Base-by-base conservation (phyloP, 2,113 vertebrate genomes). In the Rhadina sibilatrix region DNA sequence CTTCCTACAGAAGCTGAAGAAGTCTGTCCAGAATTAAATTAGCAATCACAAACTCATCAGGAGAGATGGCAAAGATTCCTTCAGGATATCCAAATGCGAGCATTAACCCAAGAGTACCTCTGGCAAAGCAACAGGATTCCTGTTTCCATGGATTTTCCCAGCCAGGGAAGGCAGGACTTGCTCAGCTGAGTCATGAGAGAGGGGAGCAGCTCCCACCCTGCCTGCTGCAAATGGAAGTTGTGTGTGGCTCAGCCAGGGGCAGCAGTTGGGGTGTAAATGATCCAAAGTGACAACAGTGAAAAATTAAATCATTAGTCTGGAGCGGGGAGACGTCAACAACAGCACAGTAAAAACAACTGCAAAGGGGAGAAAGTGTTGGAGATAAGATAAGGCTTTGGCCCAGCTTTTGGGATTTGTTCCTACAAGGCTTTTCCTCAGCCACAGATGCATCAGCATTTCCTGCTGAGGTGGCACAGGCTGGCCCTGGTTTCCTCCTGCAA, bases 311-410 rank as follows among this genome's bases (percentile, higher is more conserved):
- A 64, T 92, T 90, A 64, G 33, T 83, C 71, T 85, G 30, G 46
- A 81, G 79, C 3, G 0, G 79, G 85, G 68, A 86, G 83, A 64
- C 30, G 9, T 81, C 94, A 81, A 81, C 90, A 87, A 54, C 50
- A 78, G 60, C 60, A 1, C 50, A 83, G 68, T 35, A 56, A 92
- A 93, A 96, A 93, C 92, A 95, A 87, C 64, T 46, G 72, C 90
- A 60, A 57, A 95, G 85, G 56, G 95, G 85, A 78, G 90, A 76
- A 75, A 94, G 90, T 69, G 92, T 92, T 66, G 53, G 31, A 95
- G 96, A 97, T 96, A 89, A 95, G 96, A 96, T 84, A 96, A 95
- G 94, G 30, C 50, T 27, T 33, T 83, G 90, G 60, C 86, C 75
- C 33, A 20, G 46, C 71, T 78, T 53, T 86, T 49, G 91, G 89